These are phyloP conservation scores for Todiramphus saurophagus DNA, from an alignment of 2,113 vertebrate species.

Conservation along the genomic window DNA sequence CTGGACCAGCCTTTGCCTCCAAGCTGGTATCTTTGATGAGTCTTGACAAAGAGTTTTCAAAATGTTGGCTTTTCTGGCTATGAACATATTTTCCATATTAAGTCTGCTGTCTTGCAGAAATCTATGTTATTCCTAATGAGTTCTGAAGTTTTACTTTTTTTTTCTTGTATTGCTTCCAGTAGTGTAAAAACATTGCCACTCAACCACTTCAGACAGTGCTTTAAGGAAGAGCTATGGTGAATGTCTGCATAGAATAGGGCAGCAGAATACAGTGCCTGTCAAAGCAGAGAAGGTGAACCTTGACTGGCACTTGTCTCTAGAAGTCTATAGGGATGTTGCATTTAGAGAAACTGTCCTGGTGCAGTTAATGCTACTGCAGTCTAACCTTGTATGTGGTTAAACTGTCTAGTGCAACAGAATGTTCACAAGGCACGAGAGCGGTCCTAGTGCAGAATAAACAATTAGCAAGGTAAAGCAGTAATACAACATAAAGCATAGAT, in stretches of 20 bases:
- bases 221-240: neutral
- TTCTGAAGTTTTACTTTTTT: neutral
- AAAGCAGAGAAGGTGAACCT: neutral
- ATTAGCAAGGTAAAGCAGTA: neutral
- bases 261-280: neutral
- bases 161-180: neutral
- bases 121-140: neutral
- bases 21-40: neutral
- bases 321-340: neutral
- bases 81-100: neutral
- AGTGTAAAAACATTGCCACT: neutral
- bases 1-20: neutral
- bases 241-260: neutral
- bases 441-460: neutral
- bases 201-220: neutral
- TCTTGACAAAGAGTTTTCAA: neutral
- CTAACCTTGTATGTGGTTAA: neutral
- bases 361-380: neutral
- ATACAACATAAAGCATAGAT: neutral
- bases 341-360: neutral
- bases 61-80: neutral
- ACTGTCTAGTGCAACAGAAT: neutral
- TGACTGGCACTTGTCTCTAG: neutral
- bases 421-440: neutral
- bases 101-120: neutral